phyloP scores from a whole-genome alignment of 2,888 invertebrate genomes.

The Luffia ferchaultella region DNA sequence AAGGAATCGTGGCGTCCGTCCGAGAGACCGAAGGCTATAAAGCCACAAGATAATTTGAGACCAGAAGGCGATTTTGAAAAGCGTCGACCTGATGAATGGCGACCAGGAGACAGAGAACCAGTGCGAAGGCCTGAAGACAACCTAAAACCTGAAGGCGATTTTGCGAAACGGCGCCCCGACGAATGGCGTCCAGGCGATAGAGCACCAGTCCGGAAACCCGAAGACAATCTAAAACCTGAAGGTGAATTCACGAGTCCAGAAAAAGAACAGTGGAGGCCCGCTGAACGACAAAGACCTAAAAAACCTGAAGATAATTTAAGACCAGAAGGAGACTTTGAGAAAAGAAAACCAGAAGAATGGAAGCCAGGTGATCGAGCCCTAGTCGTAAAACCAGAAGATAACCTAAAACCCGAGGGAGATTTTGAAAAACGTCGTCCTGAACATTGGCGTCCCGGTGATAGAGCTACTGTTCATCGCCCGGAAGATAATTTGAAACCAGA shows the following conservation, averaged over 20 bases:
- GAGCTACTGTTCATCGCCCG: constrained; percentile 35
- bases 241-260: constrained; percentile 45
- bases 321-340: constrained; percentile 53
- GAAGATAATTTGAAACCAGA: constrained; percentile 48
- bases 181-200: constrained; percentile 59
- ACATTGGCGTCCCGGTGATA: constrained; percentile 38
- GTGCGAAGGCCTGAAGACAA: constrained; percentile 43
- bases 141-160: constrained; percentile 56
- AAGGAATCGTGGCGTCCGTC: constrained; percentile 39
- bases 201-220: constrained; percentile 34
- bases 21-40: constrained; percentile 40
- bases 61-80: constrained; percentile 37
- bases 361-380: constrained; percentile 38
- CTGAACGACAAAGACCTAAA: constrained; percentile 48
- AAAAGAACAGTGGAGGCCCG: constrained; percentile 23
- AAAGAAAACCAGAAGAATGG: constrained; percentile 43
- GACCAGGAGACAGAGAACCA: constrained; percentile 41
- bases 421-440: constrained; percentile 30
- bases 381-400: constrained; percentile 51
- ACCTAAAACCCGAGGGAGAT: constrained; percentile 49
- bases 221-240: constrained; percentile 50
- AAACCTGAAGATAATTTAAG: constrained; percentile 41
- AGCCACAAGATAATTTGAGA: constrained; percentile 61
- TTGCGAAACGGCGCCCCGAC: constrained; percentile 49
- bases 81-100: constrained; percentile 27